Evolutionary conservation across 1,140 invertebrate genomes (phyloP).

Genomic region (Hyles vespertilio): DNA sequence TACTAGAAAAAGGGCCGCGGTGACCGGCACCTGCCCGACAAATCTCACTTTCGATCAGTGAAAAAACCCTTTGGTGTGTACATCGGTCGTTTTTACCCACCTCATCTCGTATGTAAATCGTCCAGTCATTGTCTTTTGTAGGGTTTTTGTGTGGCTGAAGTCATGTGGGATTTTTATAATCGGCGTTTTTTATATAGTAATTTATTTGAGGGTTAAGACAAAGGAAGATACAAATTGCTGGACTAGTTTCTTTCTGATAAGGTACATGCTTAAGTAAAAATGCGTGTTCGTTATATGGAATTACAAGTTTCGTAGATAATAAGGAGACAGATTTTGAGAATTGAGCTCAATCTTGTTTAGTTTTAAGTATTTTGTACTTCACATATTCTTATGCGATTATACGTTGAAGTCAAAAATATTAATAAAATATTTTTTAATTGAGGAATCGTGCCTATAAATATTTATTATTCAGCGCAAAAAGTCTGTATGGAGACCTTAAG

Average conservation of each 20-base stretch:
- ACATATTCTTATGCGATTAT: no score
- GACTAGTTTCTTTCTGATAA: neutral
- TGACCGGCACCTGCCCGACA: conserved; percentile 46
- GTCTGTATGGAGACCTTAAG: no score
- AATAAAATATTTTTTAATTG: no score
- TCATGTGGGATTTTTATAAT: conserved; percentile 38
- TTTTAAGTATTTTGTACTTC: no score
- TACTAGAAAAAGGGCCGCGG: conserved; percentile 50
- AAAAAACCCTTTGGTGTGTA: conserved; percentile 20
- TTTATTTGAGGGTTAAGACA: conserved; percentile 19
- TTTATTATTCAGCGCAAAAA: no score
- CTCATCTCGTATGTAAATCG: conserved; percentile 64
- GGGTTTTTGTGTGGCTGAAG: conserved; percentile 39
- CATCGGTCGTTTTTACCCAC: conserved; percentile 21
- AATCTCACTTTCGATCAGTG: conserved; percentile 56
- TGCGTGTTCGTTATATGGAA: no score
- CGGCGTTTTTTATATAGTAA: conserved; percentile 18
- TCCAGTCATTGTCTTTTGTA: conserved; percentile 57
- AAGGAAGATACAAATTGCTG: conserved; percentile 10
- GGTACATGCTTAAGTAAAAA: no score
- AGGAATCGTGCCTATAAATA: no score
- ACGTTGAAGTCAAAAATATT: no score
- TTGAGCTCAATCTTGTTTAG: no score
- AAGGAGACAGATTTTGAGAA: no score
- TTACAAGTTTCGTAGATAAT: no score